Evolutionary conservation across 2,113 vertebrate species (phyloP).

Genomic region (Scopus umbretta): DNA sequence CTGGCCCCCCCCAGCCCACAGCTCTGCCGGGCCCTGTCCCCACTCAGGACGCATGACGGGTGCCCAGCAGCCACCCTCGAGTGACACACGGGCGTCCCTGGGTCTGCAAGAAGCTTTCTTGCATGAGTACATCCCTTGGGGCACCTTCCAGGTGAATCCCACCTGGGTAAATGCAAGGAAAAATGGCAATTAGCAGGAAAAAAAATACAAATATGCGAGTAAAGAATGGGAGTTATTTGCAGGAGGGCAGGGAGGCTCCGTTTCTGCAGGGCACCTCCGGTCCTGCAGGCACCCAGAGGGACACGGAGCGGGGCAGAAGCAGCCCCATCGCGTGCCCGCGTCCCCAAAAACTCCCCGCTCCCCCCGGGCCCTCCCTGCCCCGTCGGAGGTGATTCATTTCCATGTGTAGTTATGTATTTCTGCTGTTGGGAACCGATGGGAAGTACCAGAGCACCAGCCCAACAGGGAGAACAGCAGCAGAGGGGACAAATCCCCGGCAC

Average conservation of each 20-base stretch:
- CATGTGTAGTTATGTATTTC: not conserved
- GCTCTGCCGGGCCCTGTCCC: not conserved
- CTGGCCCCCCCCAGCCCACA: not conserved
- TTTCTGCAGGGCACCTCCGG: too few relatives aligned
- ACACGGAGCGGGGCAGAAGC: not conserved
- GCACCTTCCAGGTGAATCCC: not conserved
- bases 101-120: not conserved
- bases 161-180: not conserved
- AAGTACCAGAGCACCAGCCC: accelerated
- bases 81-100: not conserved
- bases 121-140: not conserved
- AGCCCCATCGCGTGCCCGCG: accelerated
- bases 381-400: accelerated
- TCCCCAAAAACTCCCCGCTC: too few relatives aligned
- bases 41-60: accelerated
- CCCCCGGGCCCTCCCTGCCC: too few relatives aligned
- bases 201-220: too few relatives aligned
- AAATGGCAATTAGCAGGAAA: not conserved
- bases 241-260: not conserved
- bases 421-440: accelerated
- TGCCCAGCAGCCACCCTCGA: not conserved
- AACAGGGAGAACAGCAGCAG: accelerated
- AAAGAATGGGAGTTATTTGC: not conserved
- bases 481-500: not conserved
- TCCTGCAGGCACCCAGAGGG: not conserved